phyloP scores from a whole-genome alignment of 2,888 invertebrate genomes.

The Brenthis ino region DNA sequence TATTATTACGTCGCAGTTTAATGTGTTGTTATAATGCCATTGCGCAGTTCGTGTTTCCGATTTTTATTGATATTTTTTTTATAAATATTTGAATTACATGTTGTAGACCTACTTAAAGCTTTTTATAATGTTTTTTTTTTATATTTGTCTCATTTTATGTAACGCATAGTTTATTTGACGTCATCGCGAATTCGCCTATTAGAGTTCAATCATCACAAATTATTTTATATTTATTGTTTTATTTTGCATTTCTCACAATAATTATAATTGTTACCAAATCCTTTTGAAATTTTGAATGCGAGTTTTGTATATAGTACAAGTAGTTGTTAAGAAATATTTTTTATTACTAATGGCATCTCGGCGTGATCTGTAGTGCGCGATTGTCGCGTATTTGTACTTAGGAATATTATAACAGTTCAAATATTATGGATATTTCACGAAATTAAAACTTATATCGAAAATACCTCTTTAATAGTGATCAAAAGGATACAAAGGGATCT shows the following conservation, averaged over 20 bases:
- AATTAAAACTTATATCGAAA: slow-evolving; percentile 66
- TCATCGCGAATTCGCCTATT: slow-evolving; percentile 17
- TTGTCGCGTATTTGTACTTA: slow-evolving; percentile 50
- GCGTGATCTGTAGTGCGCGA: slow-evolving; percentile 28
- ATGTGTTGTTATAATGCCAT: slow-evolving; percentile 62
- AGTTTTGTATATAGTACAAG: slow-evolving; percentile 73
- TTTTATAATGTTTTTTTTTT: slow-evolving; percentile 31
- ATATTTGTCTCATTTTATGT: slow-evolving; percentile 28
- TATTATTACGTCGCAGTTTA: slow-evolving; percentile 67
- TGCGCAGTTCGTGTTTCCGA: slow-evolving; percentile 59
- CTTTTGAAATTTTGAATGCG: slow-evolving; percentile 54
- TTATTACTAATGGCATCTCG: slow-evolving; percentile 46
- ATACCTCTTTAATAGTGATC: slow-evolving; percentile 79
- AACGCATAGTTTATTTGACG: slow-evolving; percentile 30
- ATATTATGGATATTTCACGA: slow-evolving; percentile 58
- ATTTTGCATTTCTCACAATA: slow-evolving; percentile 38
- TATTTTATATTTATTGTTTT: slow-evolving; percentile 37
- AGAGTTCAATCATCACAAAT: slow-evolving; percentile 45
- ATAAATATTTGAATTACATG: slow-evolving; percentile 35
- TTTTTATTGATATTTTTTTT: slow-evolving; percentile 54
- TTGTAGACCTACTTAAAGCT: slow-evolving; percentile 32
- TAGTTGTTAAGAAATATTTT: slow-evolving; percentile 42
- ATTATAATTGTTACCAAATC: slow-evolving; percentile 66
- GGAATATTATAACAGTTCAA: slow-evolving; percentile 53
- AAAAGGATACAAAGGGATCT: slow-evolving; percentile 73